phyloP scores from a whole-genome alignment of 2,888 invertebrate species.

The Drosophila cognata region DNA sequence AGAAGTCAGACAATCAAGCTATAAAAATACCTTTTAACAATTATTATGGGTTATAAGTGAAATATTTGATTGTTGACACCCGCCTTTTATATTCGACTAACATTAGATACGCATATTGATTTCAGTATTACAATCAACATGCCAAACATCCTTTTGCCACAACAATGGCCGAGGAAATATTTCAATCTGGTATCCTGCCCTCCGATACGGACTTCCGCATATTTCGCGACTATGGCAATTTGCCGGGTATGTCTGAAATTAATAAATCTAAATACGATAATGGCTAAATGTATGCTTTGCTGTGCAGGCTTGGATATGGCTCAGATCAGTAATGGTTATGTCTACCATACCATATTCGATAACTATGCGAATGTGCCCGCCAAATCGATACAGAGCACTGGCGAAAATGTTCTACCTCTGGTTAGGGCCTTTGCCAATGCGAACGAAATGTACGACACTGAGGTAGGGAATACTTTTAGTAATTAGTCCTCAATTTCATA shows the following conservation, averaged over 20 bases:
- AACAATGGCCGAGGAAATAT: conserved; percentile 88
- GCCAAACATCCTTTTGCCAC: conserved; percentile 87
- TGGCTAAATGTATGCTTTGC: neutral
- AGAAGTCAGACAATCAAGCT: conserved; percentile 7
- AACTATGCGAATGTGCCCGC: conserved; percentile 86
- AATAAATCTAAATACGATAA: neutral
- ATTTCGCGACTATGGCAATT: conserved; percentile 87
- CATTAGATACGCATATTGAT: neutral
- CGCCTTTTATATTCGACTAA: neutral
- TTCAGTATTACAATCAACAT: conserved; percentile 84
- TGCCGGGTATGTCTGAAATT: conserved; percentile 86
- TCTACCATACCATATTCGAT: conserved; percentile 92
- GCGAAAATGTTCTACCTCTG: conserved; percentile 89
- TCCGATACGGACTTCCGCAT: conserved; percentile 90
- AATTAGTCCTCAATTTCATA: neutral
- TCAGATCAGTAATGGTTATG: conserved; percentile 90
- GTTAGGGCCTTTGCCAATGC: conserved; percentile 85
- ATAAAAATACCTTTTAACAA: conserved; percentile 10
- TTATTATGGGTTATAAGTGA: conserved; percentile 28
- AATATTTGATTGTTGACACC: neutral
- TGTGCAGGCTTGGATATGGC: conserved; percentile 90
- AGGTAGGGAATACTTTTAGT: conserved; percentile 56
- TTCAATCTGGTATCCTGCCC: conserved; percentile 88
- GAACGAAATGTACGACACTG: conserved; percentile 76
- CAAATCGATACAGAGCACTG: conserved; percentile 90